These are phyloP conservation scores for Macrostomum lignano DNA, from an alignment of 1,140 invertebrate genomes.

Conservation along the genomic window DNA sequence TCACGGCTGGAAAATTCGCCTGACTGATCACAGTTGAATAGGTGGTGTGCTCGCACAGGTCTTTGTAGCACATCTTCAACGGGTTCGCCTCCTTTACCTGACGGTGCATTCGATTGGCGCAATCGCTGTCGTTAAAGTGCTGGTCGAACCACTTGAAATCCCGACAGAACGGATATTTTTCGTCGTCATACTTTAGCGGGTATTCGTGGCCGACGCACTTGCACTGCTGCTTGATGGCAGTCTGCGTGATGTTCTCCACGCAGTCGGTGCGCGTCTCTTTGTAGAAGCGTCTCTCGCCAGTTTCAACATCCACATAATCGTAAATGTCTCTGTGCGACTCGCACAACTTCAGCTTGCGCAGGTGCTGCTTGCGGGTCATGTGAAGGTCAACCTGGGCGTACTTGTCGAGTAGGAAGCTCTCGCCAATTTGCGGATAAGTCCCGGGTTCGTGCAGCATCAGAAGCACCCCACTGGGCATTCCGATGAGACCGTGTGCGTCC, in stretches of 20 bases:
- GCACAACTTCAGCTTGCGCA: neutral
- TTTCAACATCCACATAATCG: neutral
- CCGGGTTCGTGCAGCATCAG: slow-evolving; percentile 5
- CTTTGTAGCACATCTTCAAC: slow-evolving; percentile 2
- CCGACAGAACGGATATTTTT: slow-evolving; percentile 4
- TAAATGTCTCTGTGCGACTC: neutral
- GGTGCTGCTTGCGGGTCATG: slow-evolving; percentile 1
- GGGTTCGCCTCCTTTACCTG: neutral
- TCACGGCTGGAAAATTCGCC: slow-evolving; percentile 1
- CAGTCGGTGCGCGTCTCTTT: neutral
- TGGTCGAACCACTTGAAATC: neutral
- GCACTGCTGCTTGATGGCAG: neutral
- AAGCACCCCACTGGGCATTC: slow-evolving; percentile 1
- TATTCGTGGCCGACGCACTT: neutral
- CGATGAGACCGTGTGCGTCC: neutral
- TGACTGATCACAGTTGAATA: neutral
- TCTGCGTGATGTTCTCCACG: neutral
- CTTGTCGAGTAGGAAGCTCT: slow-evolving; percentile 1
- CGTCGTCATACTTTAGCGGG: neutral
- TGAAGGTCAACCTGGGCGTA: neutral
- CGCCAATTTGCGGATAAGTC: slow-evolving; percentile 6
- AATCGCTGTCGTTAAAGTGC: neutral
- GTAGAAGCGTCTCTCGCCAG: neutral
- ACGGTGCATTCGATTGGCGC: no score
- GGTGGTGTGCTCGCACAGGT: neutral